Conservation (phyloP, 2,888 invertebrate species). For the Brachyptera putata region DNA sequence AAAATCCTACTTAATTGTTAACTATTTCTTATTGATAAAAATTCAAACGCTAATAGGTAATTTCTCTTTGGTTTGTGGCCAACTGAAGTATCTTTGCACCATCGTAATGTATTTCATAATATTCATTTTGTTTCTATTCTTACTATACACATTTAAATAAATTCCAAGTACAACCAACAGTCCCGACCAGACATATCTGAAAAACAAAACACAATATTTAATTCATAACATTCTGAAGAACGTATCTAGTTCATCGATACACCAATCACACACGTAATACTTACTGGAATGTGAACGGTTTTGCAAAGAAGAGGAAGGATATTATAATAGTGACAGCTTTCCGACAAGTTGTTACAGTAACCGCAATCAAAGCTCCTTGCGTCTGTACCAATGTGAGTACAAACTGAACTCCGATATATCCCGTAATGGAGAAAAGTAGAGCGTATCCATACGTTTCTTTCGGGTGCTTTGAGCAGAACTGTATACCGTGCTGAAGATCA, state of each 20-base stretch:
- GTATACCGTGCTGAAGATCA: constrained; percentile 66
- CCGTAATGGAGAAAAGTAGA: constrained; percentile 78
- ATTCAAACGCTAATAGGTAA: too few relatives aligned
- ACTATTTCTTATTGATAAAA: too few relatives aligned
- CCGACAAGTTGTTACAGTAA: constrained; percentile 85
- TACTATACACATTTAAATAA: constrained; percentile 89
- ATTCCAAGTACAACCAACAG: constrained; percentile 83
- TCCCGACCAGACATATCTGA: constrained; percentile 87
- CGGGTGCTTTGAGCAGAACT: constrained; percentile 71
- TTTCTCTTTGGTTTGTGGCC: too few relatives aligned
- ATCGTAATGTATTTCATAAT: background rate
- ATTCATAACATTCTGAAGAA: background rate
- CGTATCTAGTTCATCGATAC: background rate
- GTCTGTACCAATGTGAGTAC: constrained; percentile 85
- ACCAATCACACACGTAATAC: constrained; percentile 41
- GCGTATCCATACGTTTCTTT: constrained; percentile 78
- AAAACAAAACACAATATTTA: constrained; percentile 41
- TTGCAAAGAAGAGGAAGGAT: constrained; percentile 90
- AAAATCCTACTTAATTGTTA: too few relatives aligned
- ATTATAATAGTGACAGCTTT: constrained; percentile 90
- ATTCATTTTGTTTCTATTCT: constrained; percentile 46
- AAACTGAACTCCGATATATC: constrained; percentile 90
- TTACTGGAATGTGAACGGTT: constrained; percentile 91
- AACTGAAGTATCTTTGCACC: too few relatives aligned
- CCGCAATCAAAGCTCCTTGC: constrained; percentile 88